phyloP scores from a whole-genome alignment of 1,140 invertebrate species.

The Tribolium madens region DNA sequence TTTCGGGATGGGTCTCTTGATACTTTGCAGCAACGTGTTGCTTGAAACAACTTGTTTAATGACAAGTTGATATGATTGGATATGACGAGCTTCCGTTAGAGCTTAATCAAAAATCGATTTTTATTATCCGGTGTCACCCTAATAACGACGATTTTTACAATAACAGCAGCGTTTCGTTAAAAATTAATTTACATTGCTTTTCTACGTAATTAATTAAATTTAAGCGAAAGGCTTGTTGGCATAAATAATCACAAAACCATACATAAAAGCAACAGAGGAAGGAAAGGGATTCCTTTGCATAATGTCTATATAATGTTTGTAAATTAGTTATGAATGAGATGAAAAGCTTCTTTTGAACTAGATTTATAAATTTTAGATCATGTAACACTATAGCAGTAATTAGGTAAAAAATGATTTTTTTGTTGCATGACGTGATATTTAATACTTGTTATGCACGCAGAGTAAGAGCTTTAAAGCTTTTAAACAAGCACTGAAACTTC shows the following conservation, averaged over 20 bases:
- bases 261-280: neutral
- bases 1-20: constrained; percentile 1
- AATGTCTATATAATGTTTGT: neutral
- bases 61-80: constrained; percentile 18
- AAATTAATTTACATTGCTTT: constrained; percentile 25
- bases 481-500: neutral
- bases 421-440: neutral
- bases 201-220: constrained; percentile 26
- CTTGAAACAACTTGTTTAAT: constrained; percentile 1
- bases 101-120: constrained; percentile 21
- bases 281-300: neutral
- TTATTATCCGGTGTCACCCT: constrained; percentile 1
- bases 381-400: neutral
- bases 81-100: neutral
- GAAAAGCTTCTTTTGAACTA: neutral
- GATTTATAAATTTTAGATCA: neutral
- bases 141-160: neutral
- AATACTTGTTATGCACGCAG: too few species aligned
- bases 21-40: neutral
- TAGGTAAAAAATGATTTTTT: neutral
- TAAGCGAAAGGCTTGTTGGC: neutral
- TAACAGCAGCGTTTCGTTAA: constrained; percentile 19
- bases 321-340: neutral
- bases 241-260: neutral
- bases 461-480: neutral